These are phyloP conservation scores for Rhodeus uyekii DNA, from an alignment of 2,797 vertebrate genomes.

Conservation along the genomic window DNA sequence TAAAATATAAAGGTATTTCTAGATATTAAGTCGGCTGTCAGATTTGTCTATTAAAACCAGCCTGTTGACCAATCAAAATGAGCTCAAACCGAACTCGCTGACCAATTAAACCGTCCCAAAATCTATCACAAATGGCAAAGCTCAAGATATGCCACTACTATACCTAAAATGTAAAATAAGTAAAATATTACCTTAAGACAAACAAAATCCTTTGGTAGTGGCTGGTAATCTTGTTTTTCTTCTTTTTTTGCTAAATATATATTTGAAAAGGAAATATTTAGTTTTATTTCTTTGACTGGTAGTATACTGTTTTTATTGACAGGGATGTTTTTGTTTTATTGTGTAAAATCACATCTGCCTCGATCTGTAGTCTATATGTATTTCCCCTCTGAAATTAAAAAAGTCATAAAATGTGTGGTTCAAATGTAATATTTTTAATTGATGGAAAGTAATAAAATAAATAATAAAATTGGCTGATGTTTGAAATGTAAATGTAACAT, in stretches of 20 bases:
- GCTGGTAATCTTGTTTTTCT: not conserved
- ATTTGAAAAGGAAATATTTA: not conserved
- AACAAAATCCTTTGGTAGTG: not conserved
- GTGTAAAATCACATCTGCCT: not conserved
- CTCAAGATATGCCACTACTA: not conserved
- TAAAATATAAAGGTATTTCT: not conserved
- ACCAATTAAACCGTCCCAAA: not conserved
- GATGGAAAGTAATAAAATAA: not conserved
- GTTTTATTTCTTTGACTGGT: not conserved
- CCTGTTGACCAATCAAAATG: not conserved
- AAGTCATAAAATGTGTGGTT: not conserved
- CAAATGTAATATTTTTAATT: not conserved
- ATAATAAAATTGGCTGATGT: not conserved
- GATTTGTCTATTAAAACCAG: not conserved
- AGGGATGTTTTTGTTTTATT: not conserved
- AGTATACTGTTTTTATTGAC: not conserved
- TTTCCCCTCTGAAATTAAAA: not conserved
- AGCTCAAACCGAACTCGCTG: not conserved
- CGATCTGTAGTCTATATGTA: not conserved
- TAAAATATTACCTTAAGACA: not conserved
- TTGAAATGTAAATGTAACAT: not conserved
- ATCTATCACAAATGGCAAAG: not conserved
- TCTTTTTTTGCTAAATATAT: not conserved
- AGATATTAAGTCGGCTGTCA: not conserved
- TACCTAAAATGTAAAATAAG: not conserved